Evolutionary conservation across 2,113 vertebrate genomes (phyloP).

Genomic region (Hassar affinis): DNA sequence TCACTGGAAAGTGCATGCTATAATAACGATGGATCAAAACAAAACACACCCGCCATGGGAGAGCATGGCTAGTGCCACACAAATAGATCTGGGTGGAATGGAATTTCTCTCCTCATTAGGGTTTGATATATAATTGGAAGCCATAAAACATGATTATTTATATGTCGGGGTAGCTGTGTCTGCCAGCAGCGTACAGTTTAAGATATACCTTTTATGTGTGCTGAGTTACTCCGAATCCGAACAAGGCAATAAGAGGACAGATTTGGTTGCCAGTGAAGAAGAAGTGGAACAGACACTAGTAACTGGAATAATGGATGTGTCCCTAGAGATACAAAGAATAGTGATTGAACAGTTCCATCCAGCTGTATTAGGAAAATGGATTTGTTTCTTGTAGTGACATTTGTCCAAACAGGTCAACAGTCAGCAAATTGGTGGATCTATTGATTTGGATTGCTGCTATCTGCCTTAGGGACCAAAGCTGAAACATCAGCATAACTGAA

Average conservation of each 20-base stretch:
- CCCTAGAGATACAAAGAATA: background rate
- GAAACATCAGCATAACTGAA: background rate
- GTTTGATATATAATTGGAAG: background rate
- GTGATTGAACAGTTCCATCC: background rate
- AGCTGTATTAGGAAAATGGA: background rate
- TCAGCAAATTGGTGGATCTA: background rate
- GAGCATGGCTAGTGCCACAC: slow-evolving; percentile 19
- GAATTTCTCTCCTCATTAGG: background rate
- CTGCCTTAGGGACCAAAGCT: slow-evolving; percentile 14
- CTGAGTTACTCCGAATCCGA: background rate
- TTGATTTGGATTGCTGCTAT: background rate
- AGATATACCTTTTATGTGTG: background rate
- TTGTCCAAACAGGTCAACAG: background rate
- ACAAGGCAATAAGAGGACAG: background rate
- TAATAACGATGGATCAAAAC: slow-evolving; percentile 35
- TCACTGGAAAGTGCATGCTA: background rate
- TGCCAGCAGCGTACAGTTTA: background rate
- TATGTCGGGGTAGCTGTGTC: background rate
- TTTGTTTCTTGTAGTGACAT: background rate
- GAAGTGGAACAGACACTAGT: background rate
- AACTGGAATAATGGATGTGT: background rate
- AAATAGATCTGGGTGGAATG: background rate
- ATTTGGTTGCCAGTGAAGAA: background rate
- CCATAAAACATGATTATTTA: background rate
- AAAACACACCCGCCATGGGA: slow-evolving; percentile 15